Conservation (phyloP, 2,888 invertebrate genomes). For the Boloria euphrosyne region DNA sequence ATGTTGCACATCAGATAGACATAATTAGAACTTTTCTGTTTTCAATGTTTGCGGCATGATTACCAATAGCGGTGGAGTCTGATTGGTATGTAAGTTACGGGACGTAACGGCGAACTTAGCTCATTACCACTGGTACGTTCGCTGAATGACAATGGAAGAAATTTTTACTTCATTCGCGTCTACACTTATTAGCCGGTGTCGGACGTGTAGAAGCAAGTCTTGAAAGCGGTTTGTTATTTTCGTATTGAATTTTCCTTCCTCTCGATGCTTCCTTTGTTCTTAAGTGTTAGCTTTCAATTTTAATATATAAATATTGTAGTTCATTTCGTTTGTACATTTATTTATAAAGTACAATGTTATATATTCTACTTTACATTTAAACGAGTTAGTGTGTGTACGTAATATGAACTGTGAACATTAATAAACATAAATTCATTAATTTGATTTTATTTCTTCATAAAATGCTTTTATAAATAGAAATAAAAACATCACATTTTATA, state of each 20-base stretch:
- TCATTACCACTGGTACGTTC: constrained; percentile 75
- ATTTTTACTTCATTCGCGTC: constrained; percentile 74
- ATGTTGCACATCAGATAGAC: constrained; percentile 44
- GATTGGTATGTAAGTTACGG: constrained; percentile 80
- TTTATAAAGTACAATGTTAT: neutral
- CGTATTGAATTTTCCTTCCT: constrained; percentile 37
- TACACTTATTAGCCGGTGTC: constrained; percentile 64
- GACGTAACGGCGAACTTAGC: constrained; percentile 79
- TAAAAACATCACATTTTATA: too few species aligned
- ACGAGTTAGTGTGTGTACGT: too few species aligned
- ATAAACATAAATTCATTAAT: too few species aligned
- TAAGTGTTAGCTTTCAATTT: constrained; percentile 31
- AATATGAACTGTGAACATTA: too few species aligned
- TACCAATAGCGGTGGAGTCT: constrained; percentile 63
- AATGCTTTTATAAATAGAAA: too few species aligned
- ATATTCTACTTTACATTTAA: neutral
- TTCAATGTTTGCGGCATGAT: constrained; percentile 68
- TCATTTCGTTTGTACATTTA: constrained; percentile 1
- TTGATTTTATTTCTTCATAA: too few species aligned
- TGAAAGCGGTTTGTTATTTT: constrained; percentile 48
- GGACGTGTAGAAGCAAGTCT: constrained; percentile 60
- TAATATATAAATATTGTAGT: constrained; percentile 22
- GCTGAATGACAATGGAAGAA: constrained; percentile 73
- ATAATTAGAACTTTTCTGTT: constrained; percentile 64
- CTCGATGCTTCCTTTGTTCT: constrained; percentile 32